Base-by-base conservation (phyloP, 2,797 vertebrate genomes). In the Sphenodon punctatus region DNA sequence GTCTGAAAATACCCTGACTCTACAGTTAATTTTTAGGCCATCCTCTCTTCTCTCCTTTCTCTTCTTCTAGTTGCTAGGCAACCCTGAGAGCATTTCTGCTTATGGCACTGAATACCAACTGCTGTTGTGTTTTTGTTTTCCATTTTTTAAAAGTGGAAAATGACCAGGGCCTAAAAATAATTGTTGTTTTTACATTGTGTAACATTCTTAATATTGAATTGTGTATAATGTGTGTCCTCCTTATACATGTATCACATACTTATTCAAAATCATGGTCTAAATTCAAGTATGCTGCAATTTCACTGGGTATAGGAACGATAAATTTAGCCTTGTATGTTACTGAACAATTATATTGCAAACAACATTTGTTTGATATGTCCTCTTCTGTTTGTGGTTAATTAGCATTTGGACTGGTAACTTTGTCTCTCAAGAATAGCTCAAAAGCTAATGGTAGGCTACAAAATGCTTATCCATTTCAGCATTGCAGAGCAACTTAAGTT, bases 11-110 rank as follows among this genome's bases (percentile, higher is more conserved):
- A n/a, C n/a, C n/a, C n/a, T 79, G 64, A 75, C 60, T 36, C 27
- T 46, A 32, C 34, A 4, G 64, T 68, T 51, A 43, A 41, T 58
- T 51, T 45, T 15, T 49, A 76, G 55, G 43, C 84, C 36, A 64
- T 36, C 48, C 53, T n/a, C n/a, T 27, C 36, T 6, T 72, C 55
- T 39, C 34, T 25, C 19, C 65, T 80, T 70, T n/a, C 36, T 58
- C 70, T 23, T 30, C 11, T 68, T 32, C 36, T 22, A 13, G 49
- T 83, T 78, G n/a, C 69, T 83, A 64, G 23, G 66, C 55, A 77
- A 51, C 51, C 16, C 49, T 68, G 3, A 41, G 42, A 49, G n/a
- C n/a, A 49, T 75, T 22, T 41, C 27, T 45, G 9, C 32, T 76
- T 8, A 11, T 70, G 38, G 39, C 42, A 4, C 1, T 43, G 56